Base-by-base conservation (phyloP, 2,888 invertebrate species). In the Mesorhabditis belari region DNA sequence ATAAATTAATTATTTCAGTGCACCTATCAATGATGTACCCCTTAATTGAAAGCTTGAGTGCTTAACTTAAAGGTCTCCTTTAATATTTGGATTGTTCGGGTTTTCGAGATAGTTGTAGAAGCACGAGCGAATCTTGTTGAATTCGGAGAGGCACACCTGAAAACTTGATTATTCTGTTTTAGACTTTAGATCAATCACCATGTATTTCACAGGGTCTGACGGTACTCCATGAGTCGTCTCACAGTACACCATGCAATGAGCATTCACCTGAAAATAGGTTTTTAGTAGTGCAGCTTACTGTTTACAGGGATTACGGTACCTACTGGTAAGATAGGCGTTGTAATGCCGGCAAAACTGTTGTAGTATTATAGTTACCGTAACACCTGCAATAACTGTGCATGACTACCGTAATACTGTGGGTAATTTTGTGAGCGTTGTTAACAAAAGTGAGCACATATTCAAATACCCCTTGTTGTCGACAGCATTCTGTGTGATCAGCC, bases 221-320 rank as follows among this genome's bases (percentile, higher is more conserved):
- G 79, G 79, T 0, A 77, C 76, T 58, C 79, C 79, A 49, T 80
- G 71, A 4, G 76, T 77, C n/a, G 79, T 80, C 62, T 79, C 73
- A 56, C 79, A 79, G 60, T 80, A 79, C 44, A 74, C 70, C 66
- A 79, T 71, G 56, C 79, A 79, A n/a, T 69, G 69, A 6, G 70
- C 68, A 21, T 64, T 59, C 6, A 77, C 77, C 70, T 70, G 58
- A 51, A 66, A 56, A 23, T 49, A n/a, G 49, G 6, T 21, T 57
- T n/a, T 21, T 1, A 49, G n/a, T 23, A n/a, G 29, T 23, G 17
- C 21, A 3, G 5, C 2, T 28, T 56, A 27, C 21, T 19, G 9
- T 23, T 19, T 19, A 56, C 23, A 49, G n/a, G 52, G 12, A 23
- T 17, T 6, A 17, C n/a, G 52, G 19, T 9, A n/a, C 12, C 9